Evolutionary conservation across 1,140 invertebrate genomes (phyloP).

Genomic region (Centruroides vittatus): DNA sequence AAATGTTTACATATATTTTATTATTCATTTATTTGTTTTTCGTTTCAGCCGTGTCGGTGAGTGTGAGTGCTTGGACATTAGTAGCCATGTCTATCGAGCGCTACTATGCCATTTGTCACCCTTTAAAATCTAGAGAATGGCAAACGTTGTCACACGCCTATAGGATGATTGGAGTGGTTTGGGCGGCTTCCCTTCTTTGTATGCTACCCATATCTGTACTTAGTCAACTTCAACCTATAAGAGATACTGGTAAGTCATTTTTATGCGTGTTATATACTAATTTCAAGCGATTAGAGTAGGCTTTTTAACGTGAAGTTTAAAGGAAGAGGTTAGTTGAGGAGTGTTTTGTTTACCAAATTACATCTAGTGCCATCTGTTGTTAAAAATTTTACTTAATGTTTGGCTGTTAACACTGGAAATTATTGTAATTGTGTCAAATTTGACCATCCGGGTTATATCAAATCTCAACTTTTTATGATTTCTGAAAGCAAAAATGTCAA

Average conservation of each 20-base stretch:
- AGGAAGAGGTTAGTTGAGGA: too few species aligned
- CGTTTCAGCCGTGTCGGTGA: constrained; percentile 61
- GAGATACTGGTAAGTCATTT: constrained; percentile 9
- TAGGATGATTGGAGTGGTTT: constrained; percentile 64
- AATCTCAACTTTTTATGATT: too few species aligned
- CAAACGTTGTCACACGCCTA: constrained; percentile 82
- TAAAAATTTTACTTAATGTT: too few species aligned
- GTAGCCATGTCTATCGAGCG: constrained; percentile 78
- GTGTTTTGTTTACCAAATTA: neutral
- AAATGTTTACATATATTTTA: neutral
- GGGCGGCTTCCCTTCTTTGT: constrained; percentile 49
- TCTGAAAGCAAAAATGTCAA: too few species aligned
- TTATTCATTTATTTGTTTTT: neutral
- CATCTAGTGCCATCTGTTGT: too few species aligned
- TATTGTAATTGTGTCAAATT: too few species aligned
- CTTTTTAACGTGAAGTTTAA: neutral
- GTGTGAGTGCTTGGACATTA: constrained; percentile 76
- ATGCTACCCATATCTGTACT: constrained; percentile 55
- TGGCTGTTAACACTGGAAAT: too few species aligned
- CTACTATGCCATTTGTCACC: constrained; percentile 82
- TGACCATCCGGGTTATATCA: too few species aligned
- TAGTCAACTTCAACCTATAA: constrained; percentile 35
- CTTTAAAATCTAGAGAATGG: constrained; percentile 67
- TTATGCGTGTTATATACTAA: neutral
- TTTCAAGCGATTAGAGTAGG: neutral